phyloP scores from a whole-genome alignment of 1,140 invertebrate genomes.

The Zaprionus davidi region DNA sequence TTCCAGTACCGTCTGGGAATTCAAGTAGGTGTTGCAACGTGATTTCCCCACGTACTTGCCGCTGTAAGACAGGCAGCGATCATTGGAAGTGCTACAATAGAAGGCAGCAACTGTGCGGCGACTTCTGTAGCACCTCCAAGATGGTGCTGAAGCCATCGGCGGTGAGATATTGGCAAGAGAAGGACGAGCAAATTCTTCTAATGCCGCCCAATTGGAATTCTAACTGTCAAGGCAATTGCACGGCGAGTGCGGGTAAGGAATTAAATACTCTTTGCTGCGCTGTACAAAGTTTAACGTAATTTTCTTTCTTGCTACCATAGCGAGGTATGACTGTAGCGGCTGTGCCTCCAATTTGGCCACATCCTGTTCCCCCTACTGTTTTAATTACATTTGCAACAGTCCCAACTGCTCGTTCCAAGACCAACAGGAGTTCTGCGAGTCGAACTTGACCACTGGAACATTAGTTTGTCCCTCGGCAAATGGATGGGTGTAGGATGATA shows the following conservation, averaged over 20 bases:
- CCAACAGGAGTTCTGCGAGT: conserved; percentile 55
- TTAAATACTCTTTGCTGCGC: no score
- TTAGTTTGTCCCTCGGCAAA: conserved; percentile 50
- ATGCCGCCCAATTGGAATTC: conserved; percentile 54
- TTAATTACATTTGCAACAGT: conserved; percentile 54
- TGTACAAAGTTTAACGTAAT: background rate
- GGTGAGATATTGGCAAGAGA: conserved; percentile 30
- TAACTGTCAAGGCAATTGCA: conserved; percentile 42
- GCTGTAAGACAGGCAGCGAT: background rate
- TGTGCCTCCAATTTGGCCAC: conserved; percentile 34
- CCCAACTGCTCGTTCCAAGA: conserved; percentile 61
- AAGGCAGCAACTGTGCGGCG: conserved; percentile 51
- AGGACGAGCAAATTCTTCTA: conserved; percentile 43
- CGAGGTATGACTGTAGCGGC: conserved; percentile 66
- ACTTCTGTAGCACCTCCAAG: conserved; percentile 54
- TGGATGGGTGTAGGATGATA: conserved; percentile 40
- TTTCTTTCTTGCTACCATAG: conserved; percentile 5
- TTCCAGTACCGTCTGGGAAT: background rate
- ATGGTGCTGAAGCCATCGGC: conserved; percentile 45
- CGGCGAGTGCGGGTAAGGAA: conserved; percentile 30
- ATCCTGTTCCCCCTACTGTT: conserved; percentile 69
- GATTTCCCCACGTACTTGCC: conserved; percentile 61
- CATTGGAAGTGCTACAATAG: conserved; percentile 63
- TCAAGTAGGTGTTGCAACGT: conserved; percentile 54
- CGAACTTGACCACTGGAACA: conserved; percentile 20